Evolutionary conservation across 2,888 invertebrate genomes (phyloP).

Genomic region (Oxystoma pomonae): DNA sequence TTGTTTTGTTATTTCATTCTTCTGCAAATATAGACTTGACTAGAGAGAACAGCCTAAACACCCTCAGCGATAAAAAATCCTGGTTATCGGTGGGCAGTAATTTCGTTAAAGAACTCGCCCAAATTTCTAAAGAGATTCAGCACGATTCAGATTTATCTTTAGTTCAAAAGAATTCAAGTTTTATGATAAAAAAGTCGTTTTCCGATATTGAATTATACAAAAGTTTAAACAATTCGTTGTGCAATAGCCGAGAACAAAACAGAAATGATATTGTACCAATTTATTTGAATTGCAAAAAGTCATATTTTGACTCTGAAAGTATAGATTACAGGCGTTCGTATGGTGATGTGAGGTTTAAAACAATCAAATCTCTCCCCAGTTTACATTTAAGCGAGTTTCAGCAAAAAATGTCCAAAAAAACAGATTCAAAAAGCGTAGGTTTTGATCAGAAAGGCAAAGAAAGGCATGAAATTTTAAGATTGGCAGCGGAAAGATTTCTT

Average conservation of each 20-base stretch:
- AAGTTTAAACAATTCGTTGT: conserved; percentile 8
- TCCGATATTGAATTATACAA: conserved; percentile 14
- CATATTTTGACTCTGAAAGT: conserved; percentile 12
- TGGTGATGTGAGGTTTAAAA: not conserved
- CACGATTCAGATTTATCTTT: not conserved
- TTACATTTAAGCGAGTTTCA: not conserved
- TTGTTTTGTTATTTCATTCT: conserved; percentile 22
- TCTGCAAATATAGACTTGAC: conserved; percentile 17
- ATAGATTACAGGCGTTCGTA: not conserved
- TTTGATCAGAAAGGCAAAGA: conserved; percentile 15
- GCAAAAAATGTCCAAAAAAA: conserved; percentile 1
- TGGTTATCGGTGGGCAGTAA: conserved; percentile 1
- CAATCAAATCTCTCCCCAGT: not conserved
- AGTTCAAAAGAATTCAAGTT: not conserved
- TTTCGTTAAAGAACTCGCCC: not conserved
- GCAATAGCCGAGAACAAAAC: not conserved
- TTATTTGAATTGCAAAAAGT: conserved; percentile 8
- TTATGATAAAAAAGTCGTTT: conserved; percentile 7
- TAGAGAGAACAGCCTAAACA: conserved; percentile 12
- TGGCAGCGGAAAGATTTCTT: conserved; percentile 32
- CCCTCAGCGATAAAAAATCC: conserved; percentile 11
- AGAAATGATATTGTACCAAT: conserved; percentile 6
- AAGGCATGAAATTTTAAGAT: conserved; percentile 27
- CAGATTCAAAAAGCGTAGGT: not conserved
- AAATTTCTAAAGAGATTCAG: not conserved